These are phyloP conservation scores for Periplaneta americana DNA, from an alignment of 1,140 invertebrate species.

Conservation along the genomic window DNA sequence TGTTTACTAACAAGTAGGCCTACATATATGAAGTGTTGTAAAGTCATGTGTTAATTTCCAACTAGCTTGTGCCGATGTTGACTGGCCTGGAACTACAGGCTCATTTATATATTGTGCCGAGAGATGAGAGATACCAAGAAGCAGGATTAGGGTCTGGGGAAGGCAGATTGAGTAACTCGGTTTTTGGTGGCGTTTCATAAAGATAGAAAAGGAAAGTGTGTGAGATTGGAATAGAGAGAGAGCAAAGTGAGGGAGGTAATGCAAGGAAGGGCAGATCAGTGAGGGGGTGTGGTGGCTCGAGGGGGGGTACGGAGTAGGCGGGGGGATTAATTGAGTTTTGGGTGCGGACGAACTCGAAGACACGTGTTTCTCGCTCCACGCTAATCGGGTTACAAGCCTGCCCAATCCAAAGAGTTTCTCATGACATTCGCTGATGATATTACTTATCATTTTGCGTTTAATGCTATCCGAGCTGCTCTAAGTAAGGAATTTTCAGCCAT, in stretches of 20 bases:
- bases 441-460: too few species aligned
- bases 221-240: not conserved
- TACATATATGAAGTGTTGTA: too few species aligned
- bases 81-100: too few species aligned
- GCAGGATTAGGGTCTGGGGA: not conserved
- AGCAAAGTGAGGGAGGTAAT: not conserved
- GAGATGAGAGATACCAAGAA: not conserved
- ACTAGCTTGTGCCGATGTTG: too few species aligned
- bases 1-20: too few species aligned
- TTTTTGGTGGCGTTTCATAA: not conserved
- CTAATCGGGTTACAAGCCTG: not conserved
- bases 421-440: not conserved
- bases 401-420: not conserved
- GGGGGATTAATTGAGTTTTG: not conserved
- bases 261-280: not conserved
- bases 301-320: not conserved
- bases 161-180: not conserved
- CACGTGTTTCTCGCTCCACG: not conserved
- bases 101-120: not conserved
- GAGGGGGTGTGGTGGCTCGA: not conserved
- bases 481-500: too few species aligned
- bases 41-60: too few species aligned
- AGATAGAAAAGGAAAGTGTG: not conserved
- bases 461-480: too few species aligned
- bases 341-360: not conserved